These are phyloP conservation scores for Chloebia gouldiae DNA, from an alignment of 2,113 vertebrate genomes.

Conservation along the genomic window DNA sequence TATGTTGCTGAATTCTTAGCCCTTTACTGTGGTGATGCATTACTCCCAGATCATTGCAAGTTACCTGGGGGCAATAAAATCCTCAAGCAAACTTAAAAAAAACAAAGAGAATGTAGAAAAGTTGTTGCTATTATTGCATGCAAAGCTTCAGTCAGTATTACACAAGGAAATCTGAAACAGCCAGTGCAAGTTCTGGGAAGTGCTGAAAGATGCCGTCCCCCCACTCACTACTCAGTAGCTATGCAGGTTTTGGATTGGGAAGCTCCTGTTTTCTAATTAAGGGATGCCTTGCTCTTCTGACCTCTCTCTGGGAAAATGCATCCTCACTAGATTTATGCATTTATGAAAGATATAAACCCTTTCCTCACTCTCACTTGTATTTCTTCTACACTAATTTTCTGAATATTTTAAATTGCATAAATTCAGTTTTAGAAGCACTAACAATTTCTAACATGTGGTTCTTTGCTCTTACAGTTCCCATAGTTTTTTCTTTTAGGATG, in stretches of 20 bases:
- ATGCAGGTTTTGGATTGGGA: background rate
- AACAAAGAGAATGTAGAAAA: background rate
- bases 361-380: background rate
- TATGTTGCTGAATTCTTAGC: background rate
- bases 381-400: background rate
- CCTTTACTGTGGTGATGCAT: background rate
- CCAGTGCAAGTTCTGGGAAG: background rate
- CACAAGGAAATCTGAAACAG: background rate
- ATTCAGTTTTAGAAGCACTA: background rate
- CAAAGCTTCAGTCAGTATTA: background rate
- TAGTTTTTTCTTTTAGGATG: background rate
- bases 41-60: background rate
- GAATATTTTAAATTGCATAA: background rate
- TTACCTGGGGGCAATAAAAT: background rate
- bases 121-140: background rate
- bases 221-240: background rate
- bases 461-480: background rate
- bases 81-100: background rate
- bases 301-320: background rate
- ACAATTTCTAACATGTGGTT: background rate
- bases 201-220: accelerated
- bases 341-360: background rate
- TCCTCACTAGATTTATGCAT: background rate
- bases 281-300: background rate
- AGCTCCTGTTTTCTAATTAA: background rate